phyloP scores from a whole-genome alignment of 2,797 vertebrate species.

The Crypturellus tataupa region DNA sequence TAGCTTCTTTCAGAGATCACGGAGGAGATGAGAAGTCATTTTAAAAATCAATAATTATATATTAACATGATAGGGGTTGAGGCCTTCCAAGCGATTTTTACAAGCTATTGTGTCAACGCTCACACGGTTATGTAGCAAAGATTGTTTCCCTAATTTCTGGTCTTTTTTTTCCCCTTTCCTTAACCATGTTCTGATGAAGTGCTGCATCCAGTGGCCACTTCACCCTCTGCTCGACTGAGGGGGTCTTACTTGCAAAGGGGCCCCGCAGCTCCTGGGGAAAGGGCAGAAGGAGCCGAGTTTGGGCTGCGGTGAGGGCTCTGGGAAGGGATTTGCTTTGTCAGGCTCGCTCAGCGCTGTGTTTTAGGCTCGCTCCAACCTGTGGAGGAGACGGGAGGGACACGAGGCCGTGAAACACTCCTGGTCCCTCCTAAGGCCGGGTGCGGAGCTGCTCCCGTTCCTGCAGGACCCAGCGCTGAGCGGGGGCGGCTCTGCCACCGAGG shows the following conservation, averaged over 20 bases:
- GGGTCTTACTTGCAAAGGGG: neutral
- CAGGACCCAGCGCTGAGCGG: too few species aligned
- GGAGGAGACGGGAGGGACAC: neutral
- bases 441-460: neutral
- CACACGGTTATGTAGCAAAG: neutral
- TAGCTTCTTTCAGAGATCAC: conserved; percentile 60
- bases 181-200: neutral
- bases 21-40: conserved; percentile 67
- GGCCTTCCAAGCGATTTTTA: conserved; percentile 42
- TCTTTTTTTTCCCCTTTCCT: neutral
- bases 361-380: neutral
- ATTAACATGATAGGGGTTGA: conserved; percentile 38
- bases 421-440: neutral
- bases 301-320: neutral
- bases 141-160: neutral
- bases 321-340: accelerated
- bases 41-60: conserved; percentile 76
- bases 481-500: neutral
- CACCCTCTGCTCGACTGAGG: neutral
- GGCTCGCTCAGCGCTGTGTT: neutral
- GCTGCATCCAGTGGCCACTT: neutral
- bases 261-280: neutral
- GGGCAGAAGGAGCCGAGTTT: neutral
- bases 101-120: conserved; percentile 4
- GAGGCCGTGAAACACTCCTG: neutral